phyloP scores from a whole-genome alignment of 2,113 vertebrate genomes.

The Ceratotherium simum region DNA sequence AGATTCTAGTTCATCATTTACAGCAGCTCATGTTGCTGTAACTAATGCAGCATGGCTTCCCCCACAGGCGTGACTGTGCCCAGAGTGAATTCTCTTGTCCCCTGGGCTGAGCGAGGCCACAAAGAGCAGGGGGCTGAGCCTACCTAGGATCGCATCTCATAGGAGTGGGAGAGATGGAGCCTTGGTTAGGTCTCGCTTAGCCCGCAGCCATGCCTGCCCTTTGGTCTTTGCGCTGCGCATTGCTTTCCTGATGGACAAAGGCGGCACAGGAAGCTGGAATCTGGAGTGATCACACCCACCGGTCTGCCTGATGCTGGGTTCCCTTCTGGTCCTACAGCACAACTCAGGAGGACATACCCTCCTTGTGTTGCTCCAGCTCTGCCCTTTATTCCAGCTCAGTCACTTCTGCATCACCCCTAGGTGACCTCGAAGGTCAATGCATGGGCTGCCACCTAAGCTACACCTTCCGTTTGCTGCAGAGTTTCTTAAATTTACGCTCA shows the following conservation, averaged over 20 bases:
- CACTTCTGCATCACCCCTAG: background rate
- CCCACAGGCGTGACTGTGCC: rapidly evolving
- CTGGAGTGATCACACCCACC: rapidly evolving
- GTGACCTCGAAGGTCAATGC: too few relatives aligned
- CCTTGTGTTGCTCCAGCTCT: background rate
- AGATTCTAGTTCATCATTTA: background rate
- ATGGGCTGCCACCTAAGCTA: background rate
- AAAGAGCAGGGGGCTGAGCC: too few relatives aligned
- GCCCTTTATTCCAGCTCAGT: background rate
- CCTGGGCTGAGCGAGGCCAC: rapidly evolving
- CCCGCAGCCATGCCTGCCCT: too few relatives aligned
- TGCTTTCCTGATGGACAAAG: background rate
- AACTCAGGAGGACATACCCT: background rate
- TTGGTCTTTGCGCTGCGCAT: rapidly evolving
- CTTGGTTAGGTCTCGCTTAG: too few relatives aligned
- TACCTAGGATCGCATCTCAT: too few relatives aligned
- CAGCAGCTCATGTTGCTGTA: rapidly evolving
- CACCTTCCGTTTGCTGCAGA: background rate
- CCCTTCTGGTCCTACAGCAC: background rate
- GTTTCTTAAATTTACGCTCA: background rate
- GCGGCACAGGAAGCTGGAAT: background rate
- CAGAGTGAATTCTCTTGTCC: too few relatives aligned
- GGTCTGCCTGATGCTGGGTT: background rate
- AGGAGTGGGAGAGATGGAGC: background rate
- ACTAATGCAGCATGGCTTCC: background rate